Evolutionary conservation across 2,113 vertebrate genomes (phyloP).

Genomic region (Pseudois nayaur): DNA sequence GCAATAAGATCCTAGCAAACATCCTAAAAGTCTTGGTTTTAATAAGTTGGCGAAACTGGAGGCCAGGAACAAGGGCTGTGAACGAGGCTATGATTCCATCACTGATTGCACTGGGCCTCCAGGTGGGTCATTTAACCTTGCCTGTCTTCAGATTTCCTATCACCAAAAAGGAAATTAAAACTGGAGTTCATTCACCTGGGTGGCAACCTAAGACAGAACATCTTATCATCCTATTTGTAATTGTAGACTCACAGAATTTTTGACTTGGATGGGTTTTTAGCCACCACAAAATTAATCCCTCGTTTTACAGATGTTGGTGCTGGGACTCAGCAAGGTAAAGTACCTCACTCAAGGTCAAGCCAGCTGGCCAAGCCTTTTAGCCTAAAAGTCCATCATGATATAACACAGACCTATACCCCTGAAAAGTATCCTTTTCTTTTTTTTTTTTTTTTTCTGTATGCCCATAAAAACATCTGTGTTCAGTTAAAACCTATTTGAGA

Average conservation of each 20-base stretch:
- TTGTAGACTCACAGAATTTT: constrained; percentile 48
- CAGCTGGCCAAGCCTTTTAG: background rate
- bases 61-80: background rate
- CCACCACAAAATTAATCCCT: constrained; percentile 47
- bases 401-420: background rate
- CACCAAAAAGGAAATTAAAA: constrained; percentile 72
- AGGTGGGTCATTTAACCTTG: constrained; percentile 66
- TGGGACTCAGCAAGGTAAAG: background rate
- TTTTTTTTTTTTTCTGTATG: background rate
- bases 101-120: constrained; percentile 42
- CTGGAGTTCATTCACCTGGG: constrained; percentile 56
- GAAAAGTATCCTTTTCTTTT: background rate
- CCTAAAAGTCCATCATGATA: background rate
- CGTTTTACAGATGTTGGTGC: background rate
- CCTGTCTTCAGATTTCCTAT: constrained; percentile 64
- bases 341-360: background rate
- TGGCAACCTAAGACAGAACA: constrained; percentile 49
- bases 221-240: constrained; percentile 65
- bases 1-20: constrained; percentile 24
- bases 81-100: constrained; percentile 9
- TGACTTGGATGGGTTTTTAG: constrained; percentile 47
- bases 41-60: constrained; percentile 3
- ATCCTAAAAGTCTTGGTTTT: background rate
- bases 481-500: background rate
- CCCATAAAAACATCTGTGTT: background rate